Conservation (phyloP, 2,113 vertebrate species). For the Calidris pygmaea region DNA sequence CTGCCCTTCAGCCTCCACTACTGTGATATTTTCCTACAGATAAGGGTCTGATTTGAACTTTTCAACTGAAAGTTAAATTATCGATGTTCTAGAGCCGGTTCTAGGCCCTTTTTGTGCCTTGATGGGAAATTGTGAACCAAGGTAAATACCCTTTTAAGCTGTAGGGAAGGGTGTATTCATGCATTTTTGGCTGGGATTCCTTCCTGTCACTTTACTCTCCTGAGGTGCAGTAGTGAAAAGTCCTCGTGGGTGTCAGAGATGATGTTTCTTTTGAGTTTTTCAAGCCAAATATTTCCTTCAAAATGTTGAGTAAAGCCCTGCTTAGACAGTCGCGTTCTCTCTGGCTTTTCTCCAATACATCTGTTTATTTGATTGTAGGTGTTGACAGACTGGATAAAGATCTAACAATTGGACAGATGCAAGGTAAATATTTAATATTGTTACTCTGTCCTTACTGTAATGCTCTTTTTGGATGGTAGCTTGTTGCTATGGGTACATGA, state of each 20-base stretch:
- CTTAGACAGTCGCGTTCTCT: neutral
- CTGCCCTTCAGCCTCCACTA: neutral
- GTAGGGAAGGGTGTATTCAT: neutral
- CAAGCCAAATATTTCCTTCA: neutral
- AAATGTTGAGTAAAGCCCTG: neutral
- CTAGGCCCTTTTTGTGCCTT: neutral
- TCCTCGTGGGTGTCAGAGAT: neutral
- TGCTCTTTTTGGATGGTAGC: neutral
- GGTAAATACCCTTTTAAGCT: neutral
- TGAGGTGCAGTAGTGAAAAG: neutral
- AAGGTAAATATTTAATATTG: constrained; percentile 79
- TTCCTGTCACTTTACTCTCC: neutral
- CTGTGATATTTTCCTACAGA: neutral
- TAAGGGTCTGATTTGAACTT: neutral
- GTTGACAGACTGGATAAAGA: constrained; percentile 98
- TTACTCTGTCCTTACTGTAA: neutral
- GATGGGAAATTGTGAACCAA: neutral
- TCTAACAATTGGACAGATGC: constrained; percentile 99
- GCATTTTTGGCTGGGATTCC: neutral
- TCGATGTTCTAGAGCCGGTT: neutral
- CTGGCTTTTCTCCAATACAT: neutral
- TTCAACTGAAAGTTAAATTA: neutral
- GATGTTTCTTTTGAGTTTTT: neutral
- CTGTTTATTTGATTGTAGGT: constrained; percentile 77
- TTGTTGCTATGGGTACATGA: neutral